phyloP scores from a whole-genome alignment of 1,140 invertebrate species.

The Amyelois transitella region DNA sequence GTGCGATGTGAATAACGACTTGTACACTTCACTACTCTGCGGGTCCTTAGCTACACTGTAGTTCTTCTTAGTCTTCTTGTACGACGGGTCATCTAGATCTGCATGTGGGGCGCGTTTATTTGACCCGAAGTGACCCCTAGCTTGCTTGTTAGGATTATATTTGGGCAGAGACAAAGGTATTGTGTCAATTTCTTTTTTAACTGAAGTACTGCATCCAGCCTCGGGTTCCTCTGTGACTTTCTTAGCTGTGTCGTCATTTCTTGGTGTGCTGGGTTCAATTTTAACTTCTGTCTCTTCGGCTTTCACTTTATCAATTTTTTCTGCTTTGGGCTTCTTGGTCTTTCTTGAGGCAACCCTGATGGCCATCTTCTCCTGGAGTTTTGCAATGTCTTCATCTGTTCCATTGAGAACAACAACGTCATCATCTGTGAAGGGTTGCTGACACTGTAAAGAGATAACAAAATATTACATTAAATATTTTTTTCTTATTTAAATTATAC shows the following conservation, averaged over 20 bases:
- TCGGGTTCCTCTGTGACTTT: constrained; percentile 25
- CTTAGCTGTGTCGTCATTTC: constrained; percentile 15
- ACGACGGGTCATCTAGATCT: constrained; percentile 76
- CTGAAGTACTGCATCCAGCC: constrained; percentile 23
- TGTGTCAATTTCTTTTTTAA: constrained; percentile 60
- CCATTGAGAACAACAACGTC: constrained; percentile 94
- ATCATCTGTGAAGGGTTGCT: constrained; percentile 81
- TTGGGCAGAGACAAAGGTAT: constrained; percentile 62
- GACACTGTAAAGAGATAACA: constrained; percentile 78
- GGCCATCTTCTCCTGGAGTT: constrained; percentile 79
- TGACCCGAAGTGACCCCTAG: constrained; percentile 59
- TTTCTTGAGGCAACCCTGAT: constrained; percentile 80
- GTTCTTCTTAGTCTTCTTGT: constrained; percentile 84
- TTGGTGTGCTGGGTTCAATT: constrained; percentile 19
- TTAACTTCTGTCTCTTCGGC: constrained; percentile 19
- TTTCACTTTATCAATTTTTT: constrained; percentile 16
- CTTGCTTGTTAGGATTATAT: constrained; percentile 62
- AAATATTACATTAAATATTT: background rate
- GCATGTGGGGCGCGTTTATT: constrained; percentile 48
- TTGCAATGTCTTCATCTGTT: constrained; percentile 84
- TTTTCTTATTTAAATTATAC: no score
- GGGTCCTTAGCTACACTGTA: constrained; percentile 95
- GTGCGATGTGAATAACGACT: constrained; percentile 95
- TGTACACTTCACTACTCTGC: constrained; percentile 91
- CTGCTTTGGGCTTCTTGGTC: constrained; percentile 77